Evolutionary conservation across 2,797 vertebrate genomes (phyloP), one percentile per base, ranked within the genome.

Genomic region (Silurus aristotelis): DNA sequence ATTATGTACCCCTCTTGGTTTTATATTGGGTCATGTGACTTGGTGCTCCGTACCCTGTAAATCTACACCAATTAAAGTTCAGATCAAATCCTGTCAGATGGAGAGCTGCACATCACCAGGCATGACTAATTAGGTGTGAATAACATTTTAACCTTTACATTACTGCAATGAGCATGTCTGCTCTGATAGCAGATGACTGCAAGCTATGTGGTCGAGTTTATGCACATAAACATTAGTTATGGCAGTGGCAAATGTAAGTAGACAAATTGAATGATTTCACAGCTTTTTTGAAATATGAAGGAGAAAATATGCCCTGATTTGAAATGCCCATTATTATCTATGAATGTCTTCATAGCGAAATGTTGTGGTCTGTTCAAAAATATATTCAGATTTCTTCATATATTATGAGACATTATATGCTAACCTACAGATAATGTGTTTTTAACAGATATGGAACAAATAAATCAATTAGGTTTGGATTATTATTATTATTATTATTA

Each of bases 41-140:
- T 63, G 38, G 48, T 48, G 13, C 52, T 46, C 48, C 31, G 22
- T 25, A 27, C 55, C 61, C 12, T 60, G 31, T 27, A 25, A 61
- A 70, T 52, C 20, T 46, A 25, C 25, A 75, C 8, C 27, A 73
- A 63, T 81, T 80, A 80, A 73, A 73, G 22, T 66, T 22, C 46
- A 80, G 58, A 56, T 68, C 77, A 81, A 81, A 31, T 52, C 58
- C 78, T 52, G 43, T 80, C 76, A 70, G 56, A 71, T 61, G 43
- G 70, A 71, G 68, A 25, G 20, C 72, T 75, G 60, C 46, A 80
- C 70, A 63, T 81, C 70, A 64, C 72, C 60, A 81, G 84, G 48
- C 79, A 25, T 82, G 60, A 82, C 84, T 75, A 75, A 85, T 75
- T 55, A 38, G 81, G 79, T 19, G 71, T 43, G 73, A 80, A 85